A percentile compares a stretch with the other conserved stretches of the same genome.
phyloP scores from a whole-genome alignment of 2,888 invertebrate species.

The Orthonevra nobilis region DNA sequence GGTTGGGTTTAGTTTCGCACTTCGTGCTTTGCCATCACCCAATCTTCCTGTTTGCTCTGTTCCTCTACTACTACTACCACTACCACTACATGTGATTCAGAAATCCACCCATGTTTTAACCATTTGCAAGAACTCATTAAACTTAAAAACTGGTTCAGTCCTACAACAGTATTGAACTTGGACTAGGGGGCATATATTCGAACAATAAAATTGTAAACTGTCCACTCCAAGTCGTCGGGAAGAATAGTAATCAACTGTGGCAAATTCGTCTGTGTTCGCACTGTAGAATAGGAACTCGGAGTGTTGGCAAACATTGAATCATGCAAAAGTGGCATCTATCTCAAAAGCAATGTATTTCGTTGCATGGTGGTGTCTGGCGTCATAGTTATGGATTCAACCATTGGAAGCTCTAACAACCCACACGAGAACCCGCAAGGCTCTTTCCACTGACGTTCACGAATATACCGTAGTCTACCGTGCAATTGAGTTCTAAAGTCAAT shows the following conservation, averaged over 20 bases:
- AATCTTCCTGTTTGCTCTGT: too few species aligned
- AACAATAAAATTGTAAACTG: too few species aligned
- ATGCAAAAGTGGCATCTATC: conserved; percentile 69
- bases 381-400: not conserved
- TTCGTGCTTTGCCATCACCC: too few species aligned
- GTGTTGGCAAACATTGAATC: conserved; percentile 59
- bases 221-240: conserved; percentile 9
- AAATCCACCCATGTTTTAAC: too few species aligned
- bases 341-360: conserved; percentile 18
- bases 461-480: conserved; percentile 60
- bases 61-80: too few species aligned
- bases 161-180: too few species aligned
- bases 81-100: too few species aligned
- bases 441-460: not conserved
- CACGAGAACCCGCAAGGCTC: not conserved
- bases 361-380: not conserved
- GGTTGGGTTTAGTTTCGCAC: too few species aligned
- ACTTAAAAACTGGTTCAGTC: too few species aligned
- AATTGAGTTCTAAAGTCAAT: conserved; percentile 70
- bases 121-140: too few species aligned
- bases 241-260: conserved; percentile 38
- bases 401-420: not conserved
- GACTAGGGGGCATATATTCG: too few species aligned
- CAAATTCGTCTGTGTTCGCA: conserved; percentile 37
- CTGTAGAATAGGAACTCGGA: not conserved